Conservation (phyloP, 2,797 vertebrate genomes). For the Neosilurus mollespiculum region DNA sequence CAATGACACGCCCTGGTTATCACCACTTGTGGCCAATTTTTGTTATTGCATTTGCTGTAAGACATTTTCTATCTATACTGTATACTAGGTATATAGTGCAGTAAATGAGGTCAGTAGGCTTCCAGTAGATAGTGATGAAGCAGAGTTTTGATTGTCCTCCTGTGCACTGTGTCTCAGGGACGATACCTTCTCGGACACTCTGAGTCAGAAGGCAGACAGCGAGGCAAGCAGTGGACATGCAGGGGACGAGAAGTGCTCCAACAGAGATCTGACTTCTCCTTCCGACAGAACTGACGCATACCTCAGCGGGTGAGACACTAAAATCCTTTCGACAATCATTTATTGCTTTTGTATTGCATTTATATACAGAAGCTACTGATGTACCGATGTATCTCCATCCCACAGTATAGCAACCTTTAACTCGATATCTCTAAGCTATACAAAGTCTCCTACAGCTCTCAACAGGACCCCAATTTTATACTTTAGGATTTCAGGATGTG, state of each 20-base stretch:
- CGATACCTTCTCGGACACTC: conserved; percentile 93
- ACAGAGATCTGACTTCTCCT: conserved; percentile 88
- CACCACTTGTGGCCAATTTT: not conserved
- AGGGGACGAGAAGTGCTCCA: conserved; percentile 88
- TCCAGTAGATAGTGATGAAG: not conserved
- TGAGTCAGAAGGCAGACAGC: conserved; percentile 98
- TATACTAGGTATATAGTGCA: too few species aligned
- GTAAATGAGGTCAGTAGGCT: too few species aligned
- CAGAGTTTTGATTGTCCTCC: not conserved
- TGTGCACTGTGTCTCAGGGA: conserved; percentile 75
- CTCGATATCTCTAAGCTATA: not conserved
- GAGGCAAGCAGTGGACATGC: conserved; percentile 93
- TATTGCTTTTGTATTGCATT: not conserved
- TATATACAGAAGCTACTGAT: not conserved
- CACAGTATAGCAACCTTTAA: not conserved
- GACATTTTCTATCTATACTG: not conserved
- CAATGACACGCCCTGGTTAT: not conserved
- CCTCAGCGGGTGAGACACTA: conserved; percentile 79
- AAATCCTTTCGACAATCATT: conserved; percentile 2
- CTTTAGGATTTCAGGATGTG: not conserved
- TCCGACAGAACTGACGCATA: conserved; percentile 86
- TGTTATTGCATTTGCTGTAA: not conserved
- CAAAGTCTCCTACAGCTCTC: not conserved
- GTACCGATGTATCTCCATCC: not conserved
- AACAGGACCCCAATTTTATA: not conserved